These are phyloP conservation scores for Tachyglossus aculeatus DNA, from an alignment of 2,797 vertebrate species.

Conservation along the genomic window DNA sequence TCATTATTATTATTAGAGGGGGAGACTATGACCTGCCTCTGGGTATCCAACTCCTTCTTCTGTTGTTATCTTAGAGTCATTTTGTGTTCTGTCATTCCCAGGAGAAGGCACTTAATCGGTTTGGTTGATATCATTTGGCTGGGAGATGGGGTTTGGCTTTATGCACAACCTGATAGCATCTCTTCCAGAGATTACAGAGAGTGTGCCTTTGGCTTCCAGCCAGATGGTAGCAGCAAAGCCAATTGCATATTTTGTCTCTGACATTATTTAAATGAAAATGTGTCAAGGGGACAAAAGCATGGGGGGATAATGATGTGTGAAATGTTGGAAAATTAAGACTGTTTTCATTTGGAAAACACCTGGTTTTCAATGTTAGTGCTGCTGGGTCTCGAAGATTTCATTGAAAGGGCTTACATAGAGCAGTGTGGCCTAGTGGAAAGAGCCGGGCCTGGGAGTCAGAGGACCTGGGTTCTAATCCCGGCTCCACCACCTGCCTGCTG, in stretches of 20 bases:
- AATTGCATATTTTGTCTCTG: conserved; percentile 11
- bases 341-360: not conserved
- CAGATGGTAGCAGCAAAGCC: not conserved
- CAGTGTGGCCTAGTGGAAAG: no score
- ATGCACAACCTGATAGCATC: not conserved
- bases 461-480: no score
- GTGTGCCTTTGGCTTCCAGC: not conserved
- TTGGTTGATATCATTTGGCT: not conserved
- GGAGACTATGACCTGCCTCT: no score
- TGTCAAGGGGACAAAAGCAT: not conserved
- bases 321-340: not conserved
- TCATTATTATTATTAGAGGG: no score
- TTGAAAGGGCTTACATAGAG: no score
- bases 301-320: not conserved
- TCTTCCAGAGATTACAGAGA: not conserved
- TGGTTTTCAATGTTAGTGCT: not conserved
- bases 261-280: conserved; percentile 26
- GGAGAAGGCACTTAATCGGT: not conserved
- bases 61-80: not conserved
- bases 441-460: no score
- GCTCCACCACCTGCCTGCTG: no score
- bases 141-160: not conserved
- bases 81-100: not conserved
- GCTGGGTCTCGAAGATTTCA: not conserved
- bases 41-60: not conserved